These are phyloP conservation scores for Arvicola amphibius DNA, from an alignment of 2,797 vertebrate genomes.

Conservation along the genomic window DNA sequence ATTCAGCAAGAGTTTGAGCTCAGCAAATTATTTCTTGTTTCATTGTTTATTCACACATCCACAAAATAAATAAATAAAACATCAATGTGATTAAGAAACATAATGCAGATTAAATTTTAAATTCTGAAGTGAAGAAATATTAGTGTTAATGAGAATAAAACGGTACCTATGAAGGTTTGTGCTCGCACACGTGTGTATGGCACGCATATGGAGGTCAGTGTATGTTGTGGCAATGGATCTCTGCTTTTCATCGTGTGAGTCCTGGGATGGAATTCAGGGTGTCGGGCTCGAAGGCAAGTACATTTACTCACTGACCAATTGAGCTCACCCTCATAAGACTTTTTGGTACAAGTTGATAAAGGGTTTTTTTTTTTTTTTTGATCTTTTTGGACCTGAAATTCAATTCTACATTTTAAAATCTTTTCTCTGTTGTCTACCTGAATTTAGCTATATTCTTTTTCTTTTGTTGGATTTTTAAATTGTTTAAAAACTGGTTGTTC, in stretches of 20 bases:
- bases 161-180: neutral
- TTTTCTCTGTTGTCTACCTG: neutral
- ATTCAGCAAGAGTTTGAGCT: neutral
- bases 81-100: neutral
- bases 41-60: neutral
- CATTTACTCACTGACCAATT: neutral
- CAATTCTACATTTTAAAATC: conserved; percentile 1
- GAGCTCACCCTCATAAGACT: neutral
- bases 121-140: neutral
- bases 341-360: neutral
- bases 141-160: neutral
- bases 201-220: neutral
- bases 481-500: neutral
- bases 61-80: neutral
- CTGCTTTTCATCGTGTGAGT: neutral
- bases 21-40: neutral
- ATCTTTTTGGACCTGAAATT: neutral
- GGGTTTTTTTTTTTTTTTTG: neutral
- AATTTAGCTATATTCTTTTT: neutral
- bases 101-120: neutral
- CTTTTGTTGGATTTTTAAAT: neutral
- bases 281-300: neutral
- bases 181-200: accelerated
- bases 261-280: neutral
- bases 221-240: neutral